A percentile compares a stretch with the other conserved stretches of the same genome.
These are phyloP conservation scores for Deilephila porcellus DNA, from an alignment of 2,888 invertebrate species.

Conservation along the genomic window DNA sequence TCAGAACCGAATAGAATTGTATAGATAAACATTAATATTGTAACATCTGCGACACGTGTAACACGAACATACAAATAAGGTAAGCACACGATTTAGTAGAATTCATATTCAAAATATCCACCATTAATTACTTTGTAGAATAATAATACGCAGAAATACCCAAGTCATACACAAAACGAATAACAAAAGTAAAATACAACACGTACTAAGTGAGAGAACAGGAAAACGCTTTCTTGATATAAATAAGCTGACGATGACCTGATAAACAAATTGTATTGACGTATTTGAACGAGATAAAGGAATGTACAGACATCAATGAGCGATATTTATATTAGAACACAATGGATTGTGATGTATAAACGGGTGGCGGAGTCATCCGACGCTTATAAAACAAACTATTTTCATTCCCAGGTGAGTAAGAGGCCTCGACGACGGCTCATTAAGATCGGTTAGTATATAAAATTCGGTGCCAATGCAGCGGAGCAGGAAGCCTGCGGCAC, in stretches of 20 bases:
- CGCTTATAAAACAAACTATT: slow-evolving; percentile 7
- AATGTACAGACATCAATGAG: not conserved
- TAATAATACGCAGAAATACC: slow-evolving; percentile 27
- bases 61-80: slow-evolving; percentile 44
- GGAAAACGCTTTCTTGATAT: slow-evolving; percentile 24
- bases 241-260: slow-evolving; percentile 23
- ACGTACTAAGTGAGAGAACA: not conserved
- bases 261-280: slow-evolving; percentile 27
- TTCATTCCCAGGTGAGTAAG: slow-evolving; percentile 21
- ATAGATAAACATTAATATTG: too few relatives aligned
- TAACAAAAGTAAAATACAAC: slow-evolving; percentile 1
- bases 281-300: slow-evolving; percentile 27
- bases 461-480: slow-evolving; percentile 54
- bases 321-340: slow-evolving; percentile 22
- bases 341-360: slow-evolving; percentile 18
- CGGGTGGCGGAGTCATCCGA: slow-evolving; percentile 5
- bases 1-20: too few relatives aligned
- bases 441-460: slow-evolving; percentile 42
- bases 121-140: slow-evolving; percentile 41
- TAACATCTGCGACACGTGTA: not conserved
- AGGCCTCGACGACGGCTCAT: slow-evolving; percentile 30
- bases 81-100: slow-evolving; percentile 46
- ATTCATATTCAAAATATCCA: slow-evolving; percentile 58
- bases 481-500: slow-evolving; percentile 71
- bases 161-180: slow-evolving; percentile 12